Percentiles rank a stretch among this genome's conserved stretches.
Conservation (phyloP, 1,140 invertebrate genomes). For the Seison nebaliae region DNA sequence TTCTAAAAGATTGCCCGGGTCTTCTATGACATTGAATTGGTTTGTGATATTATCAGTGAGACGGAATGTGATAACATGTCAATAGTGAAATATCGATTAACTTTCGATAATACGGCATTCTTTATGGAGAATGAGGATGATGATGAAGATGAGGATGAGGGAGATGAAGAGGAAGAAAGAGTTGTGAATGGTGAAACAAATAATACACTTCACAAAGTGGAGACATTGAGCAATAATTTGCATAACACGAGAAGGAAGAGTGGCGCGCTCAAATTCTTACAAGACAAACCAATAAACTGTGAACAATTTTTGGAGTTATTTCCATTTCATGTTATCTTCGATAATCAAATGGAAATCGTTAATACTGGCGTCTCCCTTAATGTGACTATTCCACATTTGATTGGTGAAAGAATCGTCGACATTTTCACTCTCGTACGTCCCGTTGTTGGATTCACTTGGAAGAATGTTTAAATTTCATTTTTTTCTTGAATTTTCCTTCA, state of each 20-base stretch:
- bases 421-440: slow-evolving; percentile 66
- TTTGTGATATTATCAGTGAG: slow-evolving; percentile 58
- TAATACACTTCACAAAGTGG: slow-evolving; percentile 2
- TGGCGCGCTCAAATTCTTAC: background rate
- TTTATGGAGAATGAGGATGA: slow-evolving; percentile 12
- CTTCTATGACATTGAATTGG: slow-evolving; percentile 70
- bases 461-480: slow-evolving; percentile 40
- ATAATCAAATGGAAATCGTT: slow-evolving; percentile 64
- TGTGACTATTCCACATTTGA: slow-evolving; percentile 55
- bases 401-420: slow-evolving; percentile 46
- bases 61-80: slow-evolving; percentile 60
- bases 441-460: slow-evolving; percentile 67
- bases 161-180: slow-evolving; percentile 52
- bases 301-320: slow-evolving; percentile 70
- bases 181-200: slow-evolving; percentile 1
- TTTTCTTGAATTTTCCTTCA: slow-evolving; percentile 9
- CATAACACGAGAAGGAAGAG: background rate
- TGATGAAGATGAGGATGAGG: slow-evolving; percentile 33
- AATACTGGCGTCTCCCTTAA: slow-evolving; percentile 55
- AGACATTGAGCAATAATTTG: background rate
- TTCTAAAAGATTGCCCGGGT: slow-evolving; percentile 44
- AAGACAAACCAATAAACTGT: slow-evolving; percentile 33
- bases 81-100: slow-evolving; percentile 66
- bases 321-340: slow-evolving; percentile 82
- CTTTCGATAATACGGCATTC: slow-evolving; percentile 63